Percentiles rank a stretch among this genome's conserved stretches.
Conservation (phyloP, 2,113 vertebrate genomes). For the Odontophorus gujanensis region DNA sequence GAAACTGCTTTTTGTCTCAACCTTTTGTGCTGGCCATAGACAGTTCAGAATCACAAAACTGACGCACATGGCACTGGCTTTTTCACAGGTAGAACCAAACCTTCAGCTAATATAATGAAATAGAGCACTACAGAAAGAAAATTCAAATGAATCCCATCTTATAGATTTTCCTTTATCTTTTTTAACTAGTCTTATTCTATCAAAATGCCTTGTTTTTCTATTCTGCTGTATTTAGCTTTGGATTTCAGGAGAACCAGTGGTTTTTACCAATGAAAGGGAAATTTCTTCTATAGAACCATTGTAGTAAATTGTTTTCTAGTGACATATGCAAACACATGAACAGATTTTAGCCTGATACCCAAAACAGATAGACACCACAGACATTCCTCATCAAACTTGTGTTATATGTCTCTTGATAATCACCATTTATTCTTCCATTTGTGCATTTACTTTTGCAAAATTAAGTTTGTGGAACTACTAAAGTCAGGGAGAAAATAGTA, state of each 20-base stretch:
- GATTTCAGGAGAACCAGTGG: background rate
- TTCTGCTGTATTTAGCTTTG: background rate
- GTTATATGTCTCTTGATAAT: background rate
- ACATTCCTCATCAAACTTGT: background rate
- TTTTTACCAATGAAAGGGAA: background rate
- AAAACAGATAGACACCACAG: background rate
- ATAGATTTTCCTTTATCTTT: background rate
- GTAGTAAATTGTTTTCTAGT: background rate
- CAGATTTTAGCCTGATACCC: background rate
- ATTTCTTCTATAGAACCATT: background rate
- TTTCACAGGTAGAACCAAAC: background rate
- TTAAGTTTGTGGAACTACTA: background rate
- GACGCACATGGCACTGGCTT: no score
- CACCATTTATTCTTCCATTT: no score
- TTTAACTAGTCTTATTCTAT: background rate
- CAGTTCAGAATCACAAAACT: background rate
- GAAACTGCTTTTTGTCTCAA: background rate
- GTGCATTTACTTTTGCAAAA: background rate
- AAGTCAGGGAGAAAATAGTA: background rate
- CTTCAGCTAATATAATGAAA: background rate
- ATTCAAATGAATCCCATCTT: background rate
- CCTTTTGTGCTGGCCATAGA: background rate
- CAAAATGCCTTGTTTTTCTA: background rate
- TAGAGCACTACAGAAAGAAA: background rate
- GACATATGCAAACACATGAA: background rate